A percentile compares a stretch with the other conserved stretches of the same genome.
Conservation (phyloP, 2,797 vertebrate species). For the Pangasius larnaudii region DNA sequence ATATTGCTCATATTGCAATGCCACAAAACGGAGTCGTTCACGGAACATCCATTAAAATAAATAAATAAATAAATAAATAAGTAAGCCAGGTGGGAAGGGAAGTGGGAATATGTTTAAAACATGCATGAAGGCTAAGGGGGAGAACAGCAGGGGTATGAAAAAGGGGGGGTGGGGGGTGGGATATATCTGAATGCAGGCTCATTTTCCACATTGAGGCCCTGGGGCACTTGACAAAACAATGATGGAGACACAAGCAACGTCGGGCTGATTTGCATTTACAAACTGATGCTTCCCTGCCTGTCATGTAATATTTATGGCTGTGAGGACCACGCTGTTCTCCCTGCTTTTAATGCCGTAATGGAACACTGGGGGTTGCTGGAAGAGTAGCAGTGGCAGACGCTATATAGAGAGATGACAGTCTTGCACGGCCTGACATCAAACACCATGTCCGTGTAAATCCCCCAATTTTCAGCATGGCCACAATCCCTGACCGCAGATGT, state of each 20-base stretch:
- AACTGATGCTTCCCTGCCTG: constrained; percentile 75
- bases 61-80: constrained; percentile 4
- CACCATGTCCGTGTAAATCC: constrained; percentile 53
- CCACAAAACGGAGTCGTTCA: constrained; percentile 60
- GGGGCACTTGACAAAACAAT: constrained; percentile 77
- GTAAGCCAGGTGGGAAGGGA: constrained; percentile 24
- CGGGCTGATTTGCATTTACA: constrained; percentile 78
- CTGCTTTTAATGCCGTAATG: constrained; percentile 68
- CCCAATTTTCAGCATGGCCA: constrained; percentile 62
- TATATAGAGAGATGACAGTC: constrained; percentile 33
- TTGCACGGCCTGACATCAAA: constrained; percentile 27
- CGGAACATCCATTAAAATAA: constrained; percentile 48
- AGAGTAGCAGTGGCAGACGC: constrained; percentile 19
- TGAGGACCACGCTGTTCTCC: constrained; percentile 66
- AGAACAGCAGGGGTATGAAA: constrained; percentile 72
- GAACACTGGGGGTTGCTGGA: constrained; percentile 36
- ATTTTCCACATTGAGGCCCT: constrained; percentile 73
- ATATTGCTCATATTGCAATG: constrained; percentile 7
- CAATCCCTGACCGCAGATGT: constrained; percentile 54
- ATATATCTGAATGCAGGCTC: constrained; percentile 70
- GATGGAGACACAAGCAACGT: constrained; percentile 75
- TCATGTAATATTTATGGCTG: constrained; percentile 75
- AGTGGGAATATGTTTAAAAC: constrained; percentile 45
- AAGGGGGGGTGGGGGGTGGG: constrained; percentile 40
- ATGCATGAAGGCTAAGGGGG: constrained; percentile 40